phyloP scores from a whole-genome alignment of 30 jellyfish, hydroid and myxozoan species.

The Rhopilema esculentum region DNA sequence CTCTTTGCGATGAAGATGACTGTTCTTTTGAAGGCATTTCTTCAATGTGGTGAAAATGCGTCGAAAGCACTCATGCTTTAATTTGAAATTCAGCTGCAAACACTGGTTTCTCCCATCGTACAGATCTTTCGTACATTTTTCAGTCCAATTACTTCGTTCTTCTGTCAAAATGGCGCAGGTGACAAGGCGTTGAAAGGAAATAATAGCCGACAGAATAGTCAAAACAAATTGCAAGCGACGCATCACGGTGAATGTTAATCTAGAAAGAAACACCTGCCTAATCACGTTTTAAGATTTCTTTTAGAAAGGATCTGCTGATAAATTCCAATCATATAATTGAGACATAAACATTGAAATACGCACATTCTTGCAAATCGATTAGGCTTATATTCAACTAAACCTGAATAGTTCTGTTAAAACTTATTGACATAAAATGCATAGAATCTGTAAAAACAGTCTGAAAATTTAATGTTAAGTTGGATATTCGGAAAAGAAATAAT shows the following conservation, averaged over 20 bases:
- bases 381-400: neutral
- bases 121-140: neutral
- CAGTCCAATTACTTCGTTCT: neutral
- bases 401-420: neutral
- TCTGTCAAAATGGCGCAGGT: neutral
- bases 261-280: neutral
- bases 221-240: neutral
- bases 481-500: too few relatives aligned
- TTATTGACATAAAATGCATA: too few relatives aligned
- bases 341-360: neutral
- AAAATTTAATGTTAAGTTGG: too few relatives aligned
- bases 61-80: neutral
- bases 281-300: neutral
- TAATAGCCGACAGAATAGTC: neutral
- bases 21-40: neutral
- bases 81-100: neutral
- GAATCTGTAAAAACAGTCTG: too few relatives aligned
- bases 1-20: neutral
- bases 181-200: slow-evolving; percentile 1
- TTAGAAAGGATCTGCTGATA: neutral
- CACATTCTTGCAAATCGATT: neutral
- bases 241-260: neutral
- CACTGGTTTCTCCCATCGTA: neutral
- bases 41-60: neutral
- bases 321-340: neutral